Conservation (phyloP, 2,113 vertebrate genomes). For the Mus spicilegus region DNA sequence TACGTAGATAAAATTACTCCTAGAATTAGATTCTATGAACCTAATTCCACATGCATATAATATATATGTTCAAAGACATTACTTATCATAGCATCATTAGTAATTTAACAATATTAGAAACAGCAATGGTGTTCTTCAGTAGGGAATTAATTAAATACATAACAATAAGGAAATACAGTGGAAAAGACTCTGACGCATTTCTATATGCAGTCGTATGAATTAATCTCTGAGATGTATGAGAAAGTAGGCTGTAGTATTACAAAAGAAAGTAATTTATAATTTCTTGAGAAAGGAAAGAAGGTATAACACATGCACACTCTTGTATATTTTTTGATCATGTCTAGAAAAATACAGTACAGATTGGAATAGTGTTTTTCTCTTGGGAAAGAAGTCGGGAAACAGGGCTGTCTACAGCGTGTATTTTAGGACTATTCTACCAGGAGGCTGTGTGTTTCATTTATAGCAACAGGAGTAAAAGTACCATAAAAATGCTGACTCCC, state of each 20-base stretch:
- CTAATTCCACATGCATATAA: background rate
- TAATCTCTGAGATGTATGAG: conserved; percentile 30
- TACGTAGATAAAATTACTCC: background rate
- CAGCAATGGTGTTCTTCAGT: background rate
- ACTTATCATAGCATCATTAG: conserved; percentile 10
- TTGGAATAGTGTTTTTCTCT: background rate
- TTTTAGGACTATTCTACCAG: conserved; percentile 29
- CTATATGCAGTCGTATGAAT: background rate
- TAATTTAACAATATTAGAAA: conserved; percentile 25
- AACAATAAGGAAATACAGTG: background rate
- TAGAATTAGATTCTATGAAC: background rate
- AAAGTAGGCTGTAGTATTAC: background rate
- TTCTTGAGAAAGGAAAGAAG: conserved; percentile 30
- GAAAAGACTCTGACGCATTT: background rate
- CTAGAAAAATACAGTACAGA: background rate
- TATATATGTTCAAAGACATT: background rate
- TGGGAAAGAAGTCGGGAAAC: conserved; percentile 27
- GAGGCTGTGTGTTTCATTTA: conserved; percentile 24
- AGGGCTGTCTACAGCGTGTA: background rate
- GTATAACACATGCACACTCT: background rate
- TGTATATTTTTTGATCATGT: background rate
- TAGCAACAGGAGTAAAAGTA: conserved; percentile 46
- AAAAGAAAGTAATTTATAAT: background rate
- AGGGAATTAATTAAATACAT: conserved; percentile 58
- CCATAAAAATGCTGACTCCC: conserved; percentile 19